phyloP scores from a whole-genome alignment of 2,888 invertebrate genomes.

The Cistogaster globosa region DNA sequence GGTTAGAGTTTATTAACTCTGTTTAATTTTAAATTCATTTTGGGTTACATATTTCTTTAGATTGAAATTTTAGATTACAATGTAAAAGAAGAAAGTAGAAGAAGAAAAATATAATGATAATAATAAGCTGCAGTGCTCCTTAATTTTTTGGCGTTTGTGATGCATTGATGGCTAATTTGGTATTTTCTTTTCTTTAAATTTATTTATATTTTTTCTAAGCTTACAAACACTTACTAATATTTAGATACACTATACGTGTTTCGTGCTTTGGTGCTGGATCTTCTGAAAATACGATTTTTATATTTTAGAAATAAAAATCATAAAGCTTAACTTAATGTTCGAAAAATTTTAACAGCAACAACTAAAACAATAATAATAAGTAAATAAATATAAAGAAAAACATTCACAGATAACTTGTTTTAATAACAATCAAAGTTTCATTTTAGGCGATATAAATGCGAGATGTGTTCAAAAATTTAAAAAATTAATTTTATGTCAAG shows the following conservation, averaged over 20 bases:
- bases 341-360: conserved; percentile 5
- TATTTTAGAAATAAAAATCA: conserved; percentile 25
- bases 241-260: conserved; percentile 55
- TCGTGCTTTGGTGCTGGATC: conserved; percentile 62
- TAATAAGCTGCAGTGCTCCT: not conserved
- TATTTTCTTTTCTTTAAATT: not conserved
- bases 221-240: conserved; percentile 60
- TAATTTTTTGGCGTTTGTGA: not conserved
- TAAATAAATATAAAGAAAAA: conserved; percentile 12
- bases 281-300: conserved; percentile 61
- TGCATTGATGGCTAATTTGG: not conserved
- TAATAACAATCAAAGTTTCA: conserved; percentile 7
- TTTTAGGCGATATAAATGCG: conserved; percentile 19
- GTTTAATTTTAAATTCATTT: too few species aligned
- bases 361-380: not conserved
- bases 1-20: conserved; percentile 13
- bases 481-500: too few species aligned
- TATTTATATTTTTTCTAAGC: not conserved
- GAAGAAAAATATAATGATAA: not conserved
- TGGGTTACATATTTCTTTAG: not conserved
- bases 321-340: not conserved
- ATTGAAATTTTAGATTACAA: not conserved
- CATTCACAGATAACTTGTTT: not conserved
- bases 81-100: not conserved
- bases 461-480: too few species aligned